These are phyloP conservation scores for Gorsachius goisagi DNA, from an alignment of 2,113 vertebrate species.

Conservation along the genomic window DNA sequence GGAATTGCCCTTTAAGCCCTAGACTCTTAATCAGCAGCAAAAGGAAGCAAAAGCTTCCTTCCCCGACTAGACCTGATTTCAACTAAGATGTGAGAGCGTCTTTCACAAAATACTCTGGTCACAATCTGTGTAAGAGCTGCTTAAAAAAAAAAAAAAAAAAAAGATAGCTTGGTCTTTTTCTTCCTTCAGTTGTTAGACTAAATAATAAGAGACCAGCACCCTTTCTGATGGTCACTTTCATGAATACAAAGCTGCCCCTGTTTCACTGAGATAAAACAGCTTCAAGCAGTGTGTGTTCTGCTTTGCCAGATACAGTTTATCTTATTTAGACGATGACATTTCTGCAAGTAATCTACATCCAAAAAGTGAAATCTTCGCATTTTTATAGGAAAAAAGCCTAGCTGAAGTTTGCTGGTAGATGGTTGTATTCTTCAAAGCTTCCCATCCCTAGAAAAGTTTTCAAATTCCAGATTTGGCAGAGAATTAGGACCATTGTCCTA, in stretches of 20 bases:
- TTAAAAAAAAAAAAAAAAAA: not conserved
- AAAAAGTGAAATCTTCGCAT: not conserved
- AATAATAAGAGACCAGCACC: slow-evolving; percentile 34
- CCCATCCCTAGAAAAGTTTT: not conserved
- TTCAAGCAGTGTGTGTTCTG: not conserved
- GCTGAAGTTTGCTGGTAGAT: not conserved
- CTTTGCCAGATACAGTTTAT: not conserved
- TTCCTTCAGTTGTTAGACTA: slow-evolving; percentile 61
- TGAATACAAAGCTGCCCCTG: not conserved
- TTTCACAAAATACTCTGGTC: slow-evolving; percentile 5
- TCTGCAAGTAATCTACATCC: not conserved
- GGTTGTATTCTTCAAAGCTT: not conserved
- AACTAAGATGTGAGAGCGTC: slow-evolving; percentile 44
- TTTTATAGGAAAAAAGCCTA: not conserved
- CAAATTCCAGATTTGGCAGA: not conserved
- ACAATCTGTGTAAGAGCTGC: not conserved
- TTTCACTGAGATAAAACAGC: not conserved
- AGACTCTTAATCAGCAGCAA: slow-evolving; percentile 60
- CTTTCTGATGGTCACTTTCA: slow-evolving; percentile 12
- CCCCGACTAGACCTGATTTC: slow-evolving; percentile 31
- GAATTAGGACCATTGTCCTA: not conserved
- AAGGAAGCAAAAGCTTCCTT: slow-evolving; percentile 72
- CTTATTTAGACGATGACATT: not conserved
- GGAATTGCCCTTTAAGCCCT: slow-evolving; percentile 57
- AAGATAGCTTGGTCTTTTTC: not conserved